A percentile compares a stretch with the other conserved stretches of the same genome.
Conservation (phyloP, 1,140 invertebrate genomes). For the Drosophila mayri region DNA sequence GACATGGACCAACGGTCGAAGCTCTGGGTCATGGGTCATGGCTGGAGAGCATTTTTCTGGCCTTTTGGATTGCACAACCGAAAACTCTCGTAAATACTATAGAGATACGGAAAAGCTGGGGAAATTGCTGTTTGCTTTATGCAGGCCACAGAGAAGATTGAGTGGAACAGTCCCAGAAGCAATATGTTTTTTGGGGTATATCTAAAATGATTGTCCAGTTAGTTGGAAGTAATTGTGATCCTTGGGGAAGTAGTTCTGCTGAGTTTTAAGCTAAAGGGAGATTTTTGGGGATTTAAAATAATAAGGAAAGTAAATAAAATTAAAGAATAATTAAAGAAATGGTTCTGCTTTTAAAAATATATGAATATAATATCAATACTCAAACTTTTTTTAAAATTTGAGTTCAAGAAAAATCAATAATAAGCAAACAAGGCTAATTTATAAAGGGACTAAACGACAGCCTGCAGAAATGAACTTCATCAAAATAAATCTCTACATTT, state of each 20-base stretch:
- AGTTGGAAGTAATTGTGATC: constrained; percentile 27
- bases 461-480: not conserved
- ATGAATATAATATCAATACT: not conserved
- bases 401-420: no score
- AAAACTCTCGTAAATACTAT: constrained; percentile 36
- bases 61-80: constrained; percentile 41
- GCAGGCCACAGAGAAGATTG: constrained; percentile 50
- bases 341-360: not conserved
- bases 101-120: constrained; percentile 18
- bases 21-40: constrained; percentile 36
- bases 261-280: not conserved
- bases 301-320: not conserved
- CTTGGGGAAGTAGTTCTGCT: not conserved
- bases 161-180: constrained; percentile 42
- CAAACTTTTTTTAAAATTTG: no score
- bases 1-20: constrained; percentile 61
- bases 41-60: constrained; percentile 48
- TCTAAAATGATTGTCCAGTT: constrained; percentile 28
- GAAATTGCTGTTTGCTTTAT: constrained; percentile 46
- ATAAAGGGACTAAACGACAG: not conserved
- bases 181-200: constrained; percentile 33
- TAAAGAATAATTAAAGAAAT: not conserved
- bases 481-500: not conserved
- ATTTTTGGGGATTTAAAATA: not conserved
- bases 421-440: not conserved